Conservation (phyloP, 2,113 vertebrate genomes). For the Podarcis muralis region DNA sequence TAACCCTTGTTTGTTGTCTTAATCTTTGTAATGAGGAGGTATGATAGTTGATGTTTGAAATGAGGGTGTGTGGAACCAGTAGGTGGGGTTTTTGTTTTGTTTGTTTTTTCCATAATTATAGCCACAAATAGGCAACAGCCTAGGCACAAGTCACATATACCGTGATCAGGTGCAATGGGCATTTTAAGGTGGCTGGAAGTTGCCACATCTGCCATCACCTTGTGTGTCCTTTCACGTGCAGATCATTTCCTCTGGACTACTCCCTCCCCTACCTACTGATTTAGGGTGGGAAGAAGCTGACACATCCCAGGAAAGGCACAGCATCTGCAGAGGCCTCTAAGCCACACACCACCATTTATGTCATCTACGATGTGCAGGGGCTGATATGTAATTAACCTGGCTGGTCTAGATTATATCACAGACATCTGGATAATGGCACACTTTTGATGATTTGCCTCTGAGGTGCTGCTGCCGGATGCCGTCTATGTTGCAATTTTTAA, state of each 20-base stretch:
- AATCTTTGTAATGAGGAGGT: background rate
- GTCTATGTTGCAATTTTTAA: too few species aligned
- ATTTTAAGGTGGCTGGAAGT: background rate
- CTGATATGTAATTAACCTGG: too few species aligned
- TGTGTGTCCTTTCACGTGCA: background rate
- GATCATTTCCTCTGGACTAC: background rate
- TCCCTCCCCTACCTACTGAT: background rate
- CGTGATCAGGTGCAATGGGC: background rate
- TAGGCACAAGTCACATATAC: background rate
- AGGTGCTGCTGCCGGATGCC: too few species aligned
- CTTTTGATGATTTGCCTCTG: too few species aligned
- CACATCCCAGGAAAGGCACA: background rate
- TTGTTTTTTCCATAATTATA: background rate
- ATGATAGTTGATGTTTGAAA: background rate
- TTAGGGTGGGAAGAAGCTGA: background rate
- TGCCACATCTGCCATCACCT: background rate
- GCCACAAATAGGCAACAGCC: background rate
- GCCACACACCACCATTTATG: too few species aligned
- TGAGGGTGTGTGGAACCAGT: background rate
- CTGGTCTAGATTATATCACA: too few species aligned
- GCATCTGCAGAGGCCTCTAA: too few species aligned
- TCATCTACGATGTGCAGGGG: too few species aligned
- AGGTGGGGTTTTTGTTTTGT: background rate
- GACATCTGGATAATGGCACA: too few species aligned
- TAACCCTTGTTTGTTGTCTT: background rate